Percentiles rank a stretch among this genome's conserved stretches.
Conservation (phyloP, 2,888 invertebrate species). For the Pyralis farinalis region DNA sequence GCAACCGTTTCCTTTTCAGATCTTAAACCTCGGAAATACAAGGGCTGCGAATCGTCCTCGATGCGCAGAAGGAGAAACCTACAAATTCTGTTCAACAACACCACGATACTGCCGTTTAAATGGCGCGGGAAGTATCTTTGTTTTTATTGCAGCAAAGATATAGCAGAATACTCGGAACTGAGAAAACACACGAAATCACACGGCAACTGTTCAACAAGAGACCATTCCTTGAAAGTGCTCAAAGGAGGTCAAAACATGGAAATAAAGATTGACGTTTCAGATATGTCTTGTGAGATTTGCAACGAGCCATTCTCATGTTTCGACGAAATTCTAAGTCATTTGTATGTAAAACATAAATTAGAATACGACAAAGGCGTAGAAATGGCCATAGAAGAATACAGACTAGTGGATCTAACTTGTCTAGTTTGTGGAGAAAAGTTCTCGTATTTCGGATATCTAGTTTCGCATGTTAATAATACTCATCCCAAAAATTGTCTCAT, state of each 20-base stretch:
- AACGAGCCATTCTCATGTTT: conserved; percentile 38
- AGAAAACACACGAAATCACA: conserved; percentile 61
- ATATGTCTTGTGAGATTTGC: conserved; percentile 58
- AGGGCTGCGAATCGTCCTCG: conserved; percentile 59
- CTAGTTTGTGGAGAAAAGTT: conserved; percentile 56
- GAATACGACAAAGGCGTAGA: conserved; percentile 59
- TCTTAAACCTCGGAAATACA: conserved; percentile 58
- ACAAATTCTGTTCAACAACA: conserved; percentile 68
- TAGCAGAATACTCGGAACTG: conserved; percentile 51
- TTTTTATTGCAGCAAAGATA: conserved; percentile 67
- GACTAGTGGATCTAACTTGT: conserved; percentile 54
- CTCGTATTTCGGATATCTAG: conserved; percentile 64
- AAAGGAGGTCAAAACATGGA: conserved; percentile 73
- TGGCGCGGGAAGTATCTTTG: conserved; percentile 74
- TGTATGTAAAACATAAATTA: conserved; percentile 49
- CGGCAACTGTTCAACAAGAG: conserved; percentile 56
- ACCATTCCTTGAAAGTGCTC: conserved; percentile 62
- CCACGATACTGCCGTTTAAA: conserved; percentile 68
- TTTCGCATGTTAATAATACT: conserved; percentile 61
- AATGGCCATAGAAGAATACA: conserved; percentile 68
- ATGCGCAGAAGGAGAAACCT: conserved; percentile 66
- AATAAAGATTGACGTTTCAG: conserved; percentile 66
- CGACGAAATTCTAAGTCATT: conserved; percentile 50
- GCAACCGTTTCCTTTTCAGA: conserved; percentile 59
- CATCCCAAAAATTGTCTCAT: conserved; percentile 68